phyloP scores from a whole-genome alignment of 2,113 vertebrate genomes.

The Symphodus melops region DNA sequence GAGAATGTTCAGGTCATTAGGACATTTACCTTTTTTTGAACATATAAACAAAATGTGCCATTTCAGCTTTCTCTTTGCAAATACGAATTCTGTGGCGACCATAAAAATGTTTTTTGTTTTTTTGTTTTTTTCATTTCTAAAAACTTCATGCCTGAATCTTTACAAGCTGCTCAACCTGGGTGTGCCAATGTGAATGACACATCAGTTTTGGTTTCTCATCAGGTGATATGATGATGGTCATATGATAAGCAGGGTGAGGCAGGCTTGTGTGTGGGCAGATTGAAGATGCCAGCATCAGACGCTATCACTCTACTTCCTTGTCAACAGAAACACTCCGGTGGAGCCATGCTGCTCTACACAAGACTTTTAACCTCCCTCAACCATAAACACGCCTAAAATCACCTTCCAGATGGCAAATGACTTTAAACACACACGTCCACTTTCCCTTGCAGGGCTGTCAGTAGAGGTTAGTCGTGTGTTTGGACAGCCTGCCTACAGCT shows the following conservation, averaged over 20 bases:
- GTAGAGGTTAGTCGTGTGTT: conserved; percentile 31
- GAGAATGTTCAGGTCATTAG: too few species aligned
- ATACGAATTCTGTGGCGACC: too few species aligned
- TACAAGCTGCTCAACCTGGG: neutral
- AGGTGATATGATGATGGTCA: conserved; percentile 9
- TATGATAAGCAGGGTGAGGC: conserved; percentile 8
- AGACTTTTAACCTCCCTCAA: conserved; percentile 45
- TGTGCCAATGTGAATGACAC: conserved; percentile 3
- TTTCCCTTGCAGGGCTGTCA: conserved; percentile 44
- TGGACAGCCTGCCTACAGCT: conserved; percentile 61
- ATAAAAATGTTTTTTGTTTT: too few species aligned
- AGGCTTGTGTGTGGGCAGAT: conserved; percentile 47
- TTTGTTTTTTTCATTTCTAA: too few species aligned
- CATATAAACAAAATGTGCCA: too few species aligned
- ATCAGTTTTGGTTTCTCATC: conserved; percentile 2
- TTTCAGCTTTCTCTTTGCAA: too few species aligned
- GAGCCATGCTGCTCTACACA: conserved; percentile 14
- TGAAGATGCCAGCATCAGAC: conserved; percentile 24
- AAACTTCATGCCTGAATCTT: conserved; percentile 3
- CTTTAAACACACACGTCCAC: conserved; percentile 46
- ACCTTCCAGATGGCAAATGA: conserved; percentile 69
- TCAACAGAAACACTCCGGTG: neutral
- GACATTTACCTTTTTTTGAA: too few species aligned
- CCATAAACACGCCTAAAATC: conserved; percentile 47
- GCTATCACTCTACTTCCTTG: conserved; percentile 28